Evolutionary conservation across 2,888 invertebrate genomes (phyloP), one percentile per base, ranked within the genome.

Genomic region (Chrysodeixis includens): DNA sequence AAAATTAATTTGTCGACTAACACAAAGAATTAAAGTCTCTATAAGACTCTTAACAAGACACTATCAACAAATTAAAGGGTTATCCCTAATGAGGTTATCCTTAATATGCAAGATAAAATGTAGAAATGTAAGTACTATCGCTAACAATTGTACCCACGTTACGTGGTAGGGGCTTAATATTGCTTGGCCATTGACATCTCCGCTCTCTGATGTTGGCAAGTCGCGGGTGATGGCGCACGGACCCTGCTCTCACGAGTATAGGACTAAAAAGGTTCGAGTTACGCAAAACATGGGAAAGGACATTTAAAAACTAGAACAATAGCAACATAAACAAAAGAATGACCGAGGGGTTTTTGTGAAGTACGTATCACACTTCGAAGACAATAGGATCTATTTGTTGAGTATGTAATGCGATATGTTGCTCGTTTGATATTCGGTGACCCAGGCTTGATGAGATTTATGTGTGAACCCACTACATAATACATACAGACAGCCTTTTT

Each of bases 271-370:
- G 82, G 78, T 74, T 84, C 83, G 69, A 61, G 71, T 86, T 86
- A 84, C 86, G 76, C 76, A 79, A 82, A 82, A 75, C 79, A 86
- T 85, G 84, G 81, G 85, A 85, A 80, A 74, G 74, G 75, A 76
- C 70, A 78, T 69, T 67, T 78, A 52, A 71, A 72, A 69, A 70
- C 68, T 78, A 78, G 81, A 80, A 78, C 78, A 74, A 78, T 80
- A 58, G 69, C 59, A 53, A 61, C 22, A 30, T 69, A 80, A 51
- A 82, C 86, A 82, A 85, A 81, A 83, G 78, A 82, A 78, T 81
- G 77, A 76, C 83, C 81, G 69, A 78, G 71, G 56, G 66, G 65
- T 76, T 79, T 78, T 86, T 85, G 79, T 83, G 74, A 74, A 52
- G 64, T 61, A 65, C 55, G 60, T 66, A 72, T 72, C 69, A 56